A percentile compares a stretch with the other conserved stretches of the same genome.
Conservation (phyloP, 2,888 invertebrate genomes). For the Entomobrya proxima region DNA sequence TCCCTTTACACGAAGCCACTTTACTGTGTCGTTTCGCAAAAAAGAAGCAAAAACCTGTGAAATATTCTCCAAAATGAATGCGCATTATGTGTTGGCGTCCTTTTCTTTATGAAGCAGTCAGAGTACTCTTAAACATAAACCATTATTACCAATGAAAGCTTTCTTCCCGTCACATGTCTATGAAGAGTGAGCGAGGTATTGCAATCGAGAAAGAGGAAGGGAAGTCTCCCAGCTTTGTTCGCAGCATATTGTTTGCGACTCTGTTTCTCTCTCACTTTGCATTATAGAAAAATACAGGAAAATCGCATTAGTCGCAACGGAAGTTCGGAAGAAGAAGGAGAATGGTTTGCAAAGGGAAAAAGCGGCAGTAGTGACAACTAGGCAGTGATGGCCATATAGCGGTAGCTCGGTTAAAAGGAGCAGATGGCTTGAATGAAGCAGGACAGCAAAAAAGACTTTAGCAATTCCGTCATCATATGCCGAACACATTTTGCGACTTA, state of each 20-base stretch:
- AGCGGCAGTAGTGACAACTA: not conserved
- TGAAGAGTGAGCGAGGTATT: not conserved
- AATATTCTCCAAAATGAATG: not conserved
- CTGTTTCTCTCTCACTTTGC: not conserved
- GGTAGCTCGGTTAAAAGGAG: not conserved
- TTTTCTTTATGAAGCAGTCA: not conserved
- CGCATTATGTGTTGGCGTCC: not conserved
- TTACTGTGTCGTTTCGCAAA: not conserved
- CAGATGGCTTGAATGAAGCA: slow-evolving; percentile 40
- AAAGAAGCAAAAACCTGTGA: not conserved
- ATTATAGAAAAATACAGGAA: slow-evolving; percentile 61
- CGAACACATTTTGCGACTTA: slow-evolving; percentile 13
- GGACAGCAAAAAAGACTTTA: not conserved
- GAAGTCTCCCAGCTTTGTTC: not conserved
- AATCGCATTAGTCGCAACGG: slow-evolving; percentile 64
- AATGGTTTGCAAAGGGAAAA: slow-evolving; percentile 33
- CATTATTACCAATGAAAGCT: slow-evolving; percentile 37
- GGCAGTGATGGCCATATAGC: not conserved
- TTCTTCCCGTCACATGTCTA: slow-evolving; percentile 32
- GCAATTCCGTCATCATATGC: not conserved
- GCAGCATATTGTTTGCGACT: slow-evolving; percentile 24
- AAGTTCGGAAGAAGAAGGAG: slow-evolving; percentile 44
- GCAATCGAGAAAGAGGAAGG: not conserved
- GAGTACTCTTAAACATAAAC: slow-evolving; percentile 2
- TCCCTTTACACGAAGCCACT: not conserved